Evolutionary conservation across 1,140 invertebrate genomes (phyloP).

Genomic region (Papilio polyxenes): DNA sequence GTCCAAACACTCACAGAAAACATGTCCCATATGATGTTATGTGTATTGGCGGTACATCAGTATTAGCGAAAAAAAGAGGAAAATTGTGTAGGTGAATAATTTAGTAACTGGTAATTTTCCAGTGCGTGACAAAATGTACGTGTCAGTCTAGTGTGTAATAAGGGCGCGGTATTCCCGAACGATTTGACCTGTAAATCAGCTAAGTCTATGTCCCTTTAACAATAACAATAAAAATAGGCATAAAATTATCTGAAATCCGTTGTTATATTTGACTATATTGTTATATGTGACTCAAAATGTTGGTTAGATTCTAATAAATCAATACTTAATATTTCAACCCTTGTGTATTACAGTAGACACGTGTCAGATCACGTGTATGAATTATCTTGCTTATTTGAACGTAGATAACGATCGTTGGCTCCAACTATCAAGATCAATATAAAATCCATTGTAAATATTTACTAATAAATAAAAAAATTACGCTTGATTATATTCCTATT

Average conservation of each 20-base stretch:
- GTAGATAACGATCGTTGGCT: neutral
- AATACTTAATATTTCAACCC: conserved; percentile 8
- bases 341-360: neutral
- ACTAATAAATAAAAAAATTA: neutral
- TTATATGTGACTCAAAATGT: neutral
- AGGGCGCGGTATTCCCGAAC: neutral
- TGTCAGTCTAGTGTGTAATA: neutral
- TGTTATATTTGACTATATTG: neutral
- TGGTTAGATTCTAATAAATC: neutral
- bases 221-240: no score
- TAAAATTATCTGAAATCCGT: neutral
- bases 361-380: neutral
- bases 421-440: neutral
- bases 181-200: neutral
- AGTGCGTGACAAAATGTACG: neutral
- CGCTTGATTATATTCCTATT: neutral
- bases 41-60: no score
- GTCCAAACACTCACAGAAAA: no score
- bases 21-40: no score
- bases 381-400: conserved; percentile 1
- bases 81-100: no score
- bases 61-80: neutral
- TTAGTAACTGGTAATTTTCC: no score
- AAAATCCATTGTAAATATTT: neutral
- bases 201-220: neutral